Evolutionary conservation across 1,140 invertebrate genomes (phyloP).

Genomic region (Heliconius melpomene): DNA sequence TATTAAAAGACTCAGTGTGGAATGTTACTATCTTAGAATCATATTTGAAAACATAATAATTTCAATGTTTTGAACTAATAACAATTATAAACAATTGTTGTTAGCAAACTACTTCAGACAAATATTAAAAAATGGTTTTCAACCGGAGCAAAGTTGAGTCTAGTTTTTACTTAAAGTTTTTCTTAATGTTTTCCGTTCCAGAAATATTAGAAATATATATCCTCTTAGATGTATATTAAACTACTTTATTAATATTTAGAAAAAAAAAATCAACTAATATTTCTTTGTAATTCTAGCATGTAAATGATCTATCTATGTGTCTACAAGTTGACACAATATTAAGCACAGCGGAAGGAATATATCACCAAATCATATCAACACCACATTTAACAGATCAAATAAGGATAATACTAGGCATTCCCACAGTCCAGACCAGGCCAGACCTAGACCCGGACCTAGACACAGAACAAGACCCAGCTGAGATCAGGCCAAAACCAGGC

Average conservation of each 20-base stretch:
- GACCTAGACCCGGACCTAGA: conserved; percentile 50
- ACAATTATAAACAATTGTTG: no score
- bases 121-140: no score
- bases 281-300: conserved; percentile 85
- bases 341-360: conserved; percentile 94
- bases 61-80: no score
- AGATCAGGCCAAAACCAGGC: neutral
- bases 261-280: neutral
- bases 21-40: no score
- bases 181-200: no score
- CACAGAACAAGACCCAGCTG: conserved; percentile 29
- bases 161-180: no score
- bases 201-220: no score
- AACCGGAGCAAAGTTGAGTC: no score
- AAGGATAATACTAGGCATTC: conserved; percentile 85
- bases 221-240: no score
- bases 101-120: no score
- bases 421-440: conserved; percentile 50
- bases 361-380: conserved; percentile 88
- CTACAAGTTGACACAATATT: conserved; percentile 91
- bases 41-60: no score
- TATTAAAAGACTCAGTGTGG: no score
- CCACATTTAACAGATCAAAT: conserved; percentile 86
- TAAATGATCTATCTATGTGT: conserved; percentile 94
- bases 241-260: neutral